Evolutionary conservation across 2,113 vertebrate species (phyloP).

Genomic region (human (Homo sapiens)): DNA sequence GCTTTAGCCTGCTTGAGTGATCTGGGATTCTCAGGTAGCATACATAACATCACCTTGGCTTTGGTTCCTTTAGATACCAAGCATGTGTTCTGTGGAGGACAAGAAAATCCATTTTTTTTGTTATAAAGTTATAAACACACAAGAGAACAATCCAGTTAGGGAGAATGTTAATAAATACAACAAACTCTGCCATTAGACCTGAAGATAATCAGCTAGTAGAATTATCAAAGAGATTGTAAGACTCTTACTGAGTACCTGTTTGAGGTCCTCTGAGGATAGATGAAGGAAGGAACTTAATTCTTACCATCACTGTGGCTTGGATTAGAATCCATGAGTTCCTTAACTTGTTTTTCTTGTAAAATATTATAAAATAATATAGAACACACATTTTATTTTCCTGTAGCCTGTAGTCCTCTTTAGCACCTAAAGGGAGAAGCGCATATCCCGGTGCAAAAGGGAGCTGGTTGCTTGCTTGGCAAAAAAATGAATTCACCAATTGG

Average conservation of each 20-base stretch:
- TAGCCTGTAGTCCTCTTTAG: not conserved
- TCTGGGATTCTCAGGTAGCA: not conserved
- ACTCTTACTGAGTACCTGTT: no score
- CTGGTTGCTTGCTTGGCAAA: not conserved
- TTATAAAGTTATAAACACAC: not conserved
- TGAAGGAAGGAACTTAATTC: not conserved
- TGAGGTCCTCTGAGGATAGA: not conserved
- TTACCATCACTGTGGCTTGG: not conserved
- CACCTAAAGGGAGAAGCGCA: no score
- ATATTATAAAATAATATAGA: not conserved
- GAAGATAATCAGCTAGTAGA: not conserved
- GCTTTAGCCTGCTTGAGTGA: not conserved
- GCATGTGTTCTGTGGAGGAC: not conserved
- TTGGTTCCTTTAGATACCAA: not conserved
- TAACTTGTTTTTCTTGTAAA: not conserved
- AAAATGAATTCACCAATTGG: not conserved
- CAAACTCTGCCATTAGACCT: no score
- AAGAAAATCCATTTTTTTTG: not conserved
- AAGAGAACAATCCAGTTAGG: not conserved
- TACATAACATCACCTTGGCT: no score
- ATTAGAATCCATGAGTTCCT: not conserved
- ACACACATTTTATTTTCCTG: not conserved
- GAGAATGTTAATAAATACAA: not conserved
- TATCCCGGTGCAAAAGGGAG: accelerated
- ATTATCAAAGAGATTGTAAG: not conserved